Percentiles rank a stretch among this genome's conserved stretches.
Conservation (phyloP, 2,888 invertebrate genomes). For the Lasioglossum calceatum region DNA sequence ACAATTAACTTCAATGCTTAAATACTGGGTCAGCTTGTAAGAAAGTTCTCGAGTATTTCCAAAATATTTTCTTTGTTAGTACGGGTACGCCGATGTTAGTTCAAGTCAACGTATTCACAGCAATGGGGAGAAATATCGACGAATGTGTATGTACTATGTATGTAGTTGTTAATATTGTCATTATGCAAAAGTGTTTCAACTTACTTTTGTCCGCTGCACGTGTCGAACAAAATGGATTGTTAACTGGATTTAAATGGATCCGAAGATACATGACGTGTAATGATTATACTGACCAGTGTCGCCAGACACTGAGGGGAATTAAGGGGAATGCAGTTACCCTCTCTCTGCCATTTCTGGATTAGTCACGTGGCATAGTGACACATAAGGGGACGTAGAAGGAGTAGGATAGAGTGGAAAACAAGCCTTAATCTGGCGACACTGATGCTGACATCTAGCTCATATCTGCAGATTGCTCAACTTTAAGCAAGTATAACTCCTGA, state of each 20-base stretch:
- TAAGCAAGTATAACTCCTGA: too few species aligned
- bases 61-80: background rate
- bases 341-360: too few species aligned
- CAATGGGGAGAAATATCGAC: background rate
- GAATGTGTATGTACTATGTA: background rate
- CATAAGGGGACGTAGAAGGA: too few species aligned
- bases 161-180: background rate
- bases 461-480: too few species aligned
- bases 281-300: background rate
- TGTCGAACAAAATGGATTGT: conserved; percentile 3
- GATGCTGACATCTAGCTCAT: background rate
- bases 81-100: background rate
- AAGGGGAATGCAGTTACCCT: too few species aligned
- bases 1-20: background rate
- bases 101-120: background rate
- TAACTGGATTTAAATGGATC: too few species aligned
- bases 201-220: background rate
- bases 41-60: too few species aligned
- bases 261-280: background rate
- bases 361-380: too few species aligned
- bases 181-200: background rate
- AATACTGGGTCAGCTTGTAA: background rate
- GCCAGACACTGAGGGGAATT: too few species aligned
- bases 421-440: too few species aligned
- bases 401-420: too few species aligned